Base-by-base conservation (phyloP, 2,888 invertebrate species). In the Emmelina monodactyla region DNA sequence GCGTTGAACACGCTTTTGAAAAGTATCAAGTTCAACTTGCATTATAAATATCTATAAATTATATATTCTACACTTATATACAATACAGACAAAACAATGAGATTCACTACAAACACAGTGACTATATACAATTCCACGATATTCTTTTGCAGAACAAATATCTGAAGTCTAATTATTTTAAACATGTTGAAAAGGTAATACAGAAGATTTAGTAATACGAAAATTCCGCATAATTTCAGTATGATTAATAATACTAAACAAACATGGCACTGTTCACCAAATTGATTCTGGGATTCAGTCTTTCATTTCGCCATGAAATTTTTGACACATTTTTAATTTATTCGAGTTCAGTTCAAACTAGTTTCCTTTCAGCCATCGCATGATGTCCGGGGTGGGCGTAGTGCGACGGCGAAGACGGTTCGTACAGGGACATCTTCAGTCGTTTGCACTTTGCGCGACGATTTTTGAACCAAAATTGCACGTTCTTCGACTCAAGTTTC, bases 401-500 rank as follows among this genome's bases (percentile, higher is more conserved):
- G 48, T 83, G 85, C 19, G 85, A 83, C 1, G 85, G 83, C n/a
- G 85, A 82, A 34, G 86, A 84, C 28, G 83, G 85, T 57, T 92
- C 92, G 58, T 91, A 92, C 29, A 92, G 70, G 0, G 92, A 91
- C 91, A 93, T 92, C 72, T 94, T 93, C 58, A 97, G 83, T 40
- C 98, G 85, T 80, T 99, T 99, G 71, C 96, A 96, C 76, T 99
- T 99, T 50, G 99, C 99, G 38, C 99, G 85, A 29, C 98, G 89
- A 65, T 99, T 99, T 71, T 97, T 97, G 78, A 97, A 99, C 99
- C 99, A 99, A 68, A 99, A 96, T 73, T 99, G 98, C 47, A 99
- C 97, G 65, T 99, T 99, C 81, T 98, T 98, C 29, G 97, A 95
- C 67, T 98, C 98, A 43, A 99, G 83, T n/a, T 94, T 88, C 1